Conservation (phyloP, 1,140 invertebrate species). For the Ceratina calcarata region DNA sequence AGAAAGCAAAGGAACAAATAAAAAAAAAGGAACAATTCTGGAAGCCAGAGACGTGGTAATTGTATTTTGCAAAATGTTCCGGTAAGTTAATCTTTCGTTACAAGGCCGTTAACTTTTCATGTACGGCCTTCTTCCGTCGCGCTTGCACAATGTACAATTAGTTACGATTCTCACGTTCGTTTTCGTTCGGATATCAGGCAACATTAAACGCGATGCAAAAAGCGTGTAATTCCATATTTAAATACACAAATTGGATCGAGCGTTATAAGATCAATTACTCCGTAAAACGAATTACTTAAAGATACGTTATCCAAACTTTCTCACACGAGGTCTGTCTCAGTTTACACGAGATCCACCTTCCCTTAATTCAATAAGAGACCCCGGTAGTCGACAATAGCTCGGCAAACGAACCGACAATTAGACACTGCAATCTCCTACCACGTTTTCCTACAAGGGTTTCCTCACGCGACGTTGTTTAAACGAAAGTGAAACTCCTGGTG, state of each 20-base stretch:
- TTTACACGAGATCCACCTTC: neutral
- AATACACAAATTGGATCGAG: no score
- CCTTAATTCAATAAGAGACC: neutral
- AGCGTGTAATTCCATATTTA: neutral
- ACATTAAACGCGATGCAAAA: neutral
- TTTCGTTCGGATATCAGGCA: slow-evolving; percentile 31
- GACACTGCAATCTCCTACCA: neutral
- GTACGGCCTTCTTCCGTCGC: slow-evolving; percentile 41
- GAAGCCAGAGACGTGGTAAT: slow-evolving; percentile 11
- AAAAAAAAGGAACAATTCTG: slow-evolving; percentile 22
- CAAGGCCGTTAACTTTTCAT: slow-evolving; percentile 57
- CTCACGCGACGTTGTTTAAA: neutral
- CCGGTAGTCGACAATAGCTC: neutral
- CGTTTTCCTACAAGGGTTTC: slow-evolving; percentile 2
- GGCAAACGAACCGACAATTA: neutral
- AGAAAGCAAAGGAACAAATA: slow-evolving; percentile 25
- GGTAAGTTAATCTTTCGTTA: slow-evolving; percentile 64
- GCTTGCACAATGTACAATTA: slow-evolving; percentile 44
- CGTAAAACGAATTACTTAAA: neutral
- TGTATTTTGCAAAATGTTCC: slow-evolving; percentile 55
- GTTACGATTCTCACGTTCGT: slow-evolving; percentile 37
- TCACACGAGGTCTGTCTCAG: no score
- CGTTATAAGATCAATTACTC: neutral
- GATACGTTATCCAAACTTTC: no score
- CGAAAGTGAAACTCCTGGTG: slow-evolving; percentile 57